Evolutionary conservation across 1,140 invertebrate species (phyloP), one percentile per base, ranked within the genome.

Genomic region (Pogonomyrmex californicus): DNA sequence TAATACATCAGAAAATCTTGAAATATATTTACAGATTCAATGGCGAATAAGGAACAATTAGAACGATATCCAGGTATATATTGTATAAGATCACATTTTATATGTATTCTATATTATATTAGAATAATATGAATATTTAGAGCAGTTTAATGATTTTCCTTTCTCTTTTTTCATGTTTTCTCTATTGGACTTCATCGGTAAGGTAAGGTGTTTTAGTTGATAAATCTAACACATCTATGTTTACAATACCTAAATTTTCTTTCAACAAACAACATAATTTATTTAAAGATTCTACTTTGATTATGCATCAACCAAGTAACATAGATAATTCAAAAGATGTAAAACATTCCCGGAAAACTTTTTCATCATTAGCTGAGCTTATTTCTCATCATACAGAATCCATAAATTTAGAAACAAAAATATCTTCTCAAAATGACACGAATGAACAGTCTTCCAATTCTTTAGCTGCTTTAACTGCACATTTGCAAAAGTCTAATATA

Each of bases 201-300:
- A 96, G 96, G 96, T 96, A 96, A 96, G 96, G 87, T 95, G 81
- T 63, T 87, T 87, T 91, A 92, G 36, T 86, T 70, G 65, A 81
- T 88, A 91, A 78, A 60, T 36, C 56, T 17, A 62, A 49, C 9
- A 63, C 77, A 56, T 54, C 70, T 75, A 70, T 68, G n/a, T 92
- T 92, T 54, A 83, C 23, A 58, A 92, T 93, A 77, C 91, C 92
- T 10, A 93, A 91, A 87, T 89, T 93, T 85, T 89, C 86, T 70
- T 91, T 93, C 30, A 68, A 62, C 0, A 91, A 92, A 78, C 63
- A 86, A 66, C 33, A 63, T 30, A 41, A 65, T 30, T 47, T 30
- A 33, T 54, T 56, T 78, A 54, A 91, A 90, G 87, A 86, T 87
- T 9, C 17, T 36, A 41, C 33, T 38, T 7, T 17, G 4, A 68